These are phyloP conservation scores for Neoaliturus tenellus DNA, from an alignment of 2,888 invertebrate species.

Conservation along the genomic window DNA sequence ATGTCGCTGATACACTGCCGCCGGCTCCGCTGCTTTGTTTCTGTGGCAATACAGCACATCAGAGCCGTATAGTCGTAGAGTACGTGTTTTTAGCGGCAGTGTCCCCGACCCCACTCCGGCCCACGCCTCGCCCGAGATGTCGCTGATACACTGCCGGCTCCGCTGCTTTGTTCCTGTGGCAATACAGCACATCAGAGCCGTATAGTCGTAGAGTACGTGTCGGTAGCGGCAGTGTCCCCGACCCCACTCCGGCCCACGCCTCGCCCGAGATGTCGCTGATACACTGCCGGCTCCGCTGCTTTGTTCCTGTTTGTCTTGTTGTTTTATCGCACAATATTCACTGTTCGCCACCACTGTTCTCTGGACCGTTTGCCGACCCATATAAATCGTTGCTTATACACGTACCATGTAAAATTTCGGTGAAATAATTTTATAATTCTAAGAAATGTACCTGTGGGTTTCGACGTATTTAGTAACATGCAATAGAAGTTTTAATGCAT, in stretches of 20 bases:
- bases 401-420: too few relatives aligned
- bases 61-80: too few relatives aligned
- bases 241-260: neutral
- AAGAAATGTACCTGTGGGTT: too few relatives aligned
- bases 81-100: neutral
- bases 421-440: too few relatives aligned
- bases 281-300: neutral
- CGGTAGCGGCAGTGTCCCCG: neutral
- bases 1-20: neutral
- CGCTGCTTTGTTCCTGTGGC: neutral
- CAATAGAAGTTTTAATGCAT: too few relatives aligned
- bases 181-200: too few relatives aligned
- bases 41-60: too few relatives aligned
- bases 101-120: neutral
- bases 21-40: too few relatives aligned
- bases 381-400: too few relatives aligned
- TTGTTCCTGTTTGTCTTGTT: constrained; percentile 14
- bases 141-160: neutral
- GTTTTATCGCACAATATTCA: constrained; percentile 27
- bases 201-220: neutral
- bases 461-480: too few relatives aligned
- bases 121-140: neutral
- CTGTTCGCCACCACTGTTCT: neutral
- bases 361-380: too few relatives aligned
- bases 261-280: neutral